Evolutionary conservation across 1,140 invertebrate species (phyloP).

Genomic region (Leptoteleia sp.): DNA sequence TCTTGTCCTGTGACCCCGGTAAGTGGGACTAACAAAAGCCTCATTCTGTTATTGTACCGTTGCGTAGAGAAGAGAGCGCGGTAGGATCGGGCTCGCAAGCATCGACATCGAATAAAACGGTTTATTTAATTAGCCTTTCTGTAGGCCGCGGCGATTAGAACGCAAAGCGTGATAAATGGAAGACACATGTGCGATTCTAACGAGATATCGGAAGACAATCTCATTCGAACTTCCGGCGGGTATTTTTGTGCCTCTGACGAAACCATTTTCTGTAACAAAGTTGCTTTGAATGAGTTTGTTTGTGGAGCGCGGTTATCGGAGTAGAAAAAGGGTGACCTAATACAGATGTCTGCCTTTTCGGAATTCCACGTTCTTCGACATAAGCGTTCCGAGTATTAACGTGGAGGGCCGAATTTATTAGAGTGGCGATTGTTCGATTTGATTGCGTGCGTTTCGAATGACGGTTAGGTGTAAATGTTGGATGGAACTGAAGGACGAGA

Average conservation of each 20-base stretch:
- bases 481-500: too few species aligned
- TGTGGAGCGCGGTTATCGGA: constrained; percentile 42
- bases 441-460: too few species aligned
- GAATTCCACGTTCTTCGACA: constrained; percentile 12
- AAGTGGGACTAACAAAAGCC: constrained; percentile 71
- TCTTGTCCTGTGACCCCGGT: constrained; percentile 67
- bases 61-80: constrained; percentile 64
- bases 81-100: constrained; percentile 66
- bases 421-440: too few species aligned
- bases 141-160: constrained; percentile 57
- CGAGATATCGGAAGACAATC: constrained; percentile 64
- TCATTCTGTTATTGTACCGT: constrained; percentile 77
- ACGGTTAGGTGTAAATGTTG: too few species aligned
- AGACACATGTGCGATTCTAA: constrained; percentile 67
- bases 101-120: constrained; percentile 59
- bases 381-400: constrained; percentile 18
- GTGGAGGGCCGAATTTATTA: not conserved
- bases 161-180: constrained; percentile 66
- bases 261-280: constrained; percentile 58
- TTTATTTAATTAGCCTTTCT: constrained; percentile 64
- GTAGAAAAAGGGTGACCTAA: constrained; percentile 50
- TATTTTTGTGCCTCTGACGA: constrained; percentile 61
- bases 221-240: constrained; percentile 56
- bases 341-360: constrained; percentile 44
- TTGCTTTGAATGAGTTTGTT: constrained; percentile 60